phyloP scores from a whole-genome alignment of 2,888 invertebrate genomes.

The Apodemia hepburni region DNA sequence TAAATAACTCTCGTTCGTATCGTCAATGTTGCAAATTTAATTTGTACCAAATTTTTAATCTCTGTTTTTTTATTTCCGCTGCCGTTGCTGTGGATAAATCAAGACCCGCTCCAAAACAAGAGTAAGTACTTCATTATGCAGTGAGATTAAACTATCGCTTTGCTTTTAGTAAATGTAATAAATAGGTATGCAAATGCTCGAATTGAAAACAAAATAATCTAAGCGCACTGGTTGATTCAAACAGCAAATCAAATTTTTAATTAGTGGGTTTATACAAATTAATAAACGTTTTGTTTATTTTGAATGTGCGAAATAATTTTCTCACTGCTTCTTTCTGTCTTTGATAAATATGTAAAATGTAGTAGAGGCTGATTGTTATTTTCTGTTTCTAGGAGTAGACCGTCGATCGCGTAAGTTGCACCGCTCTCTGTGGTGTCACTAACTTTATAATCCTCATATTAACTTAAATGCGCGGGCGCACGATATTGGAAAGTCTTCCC shows the following conservation, averaged over 20 bases:
- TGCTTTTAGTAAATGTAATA: constrained; percentile 58
- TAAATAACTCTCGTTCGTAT: constrained; percentile 21
- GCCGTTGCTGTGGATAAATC: constrained; percentile 49
- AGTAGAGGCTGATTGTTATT: constrained; percentile 77
- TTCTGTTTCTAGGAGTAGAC: constrained; percentile 81
- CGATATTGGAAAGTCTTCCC: constrained; percentile 20
- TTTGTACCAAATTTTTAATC: constrained; percentile 51
- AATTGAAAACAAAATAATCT: constrained; percentile 50
- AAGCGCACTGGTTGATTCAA: constrained; percentile 34
- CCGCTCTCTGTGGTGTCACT: constrained; percentile 79
- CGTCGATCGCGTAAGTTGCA: constrained; percentile 80
- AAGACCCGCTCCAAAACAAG: constrained; percentile 84
- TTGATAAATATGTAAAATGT: constrained; percentile 46
- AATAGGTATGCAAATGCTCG: constrained; percentile 45
- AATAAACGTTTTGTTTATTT: constrained; percentile 54
- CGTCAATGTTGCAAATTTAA: constrained; percentile 41
- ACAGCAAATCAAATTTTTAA: constrained; percentile 18
- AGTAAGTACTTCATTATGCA: constrained; percentile 75
- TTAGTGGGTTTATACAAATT: constrained; percentile 34
- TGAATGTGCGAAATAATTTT: constrained; percentile 63
- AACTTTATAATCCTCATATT: constrained; percentile 64
- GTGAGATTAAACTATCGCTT: constrained; percentile 48
- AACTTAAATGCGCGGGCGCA: constrained; percentile 66
- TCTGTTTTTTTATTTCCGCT: constrained; percentile 61
- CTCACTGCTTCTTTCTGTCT: constrained; percentile 59